Evolutionary conservation across 2,888 invertebrate species (phyloP).

Genomic region (Acanthosepion lycidas): DNA sequence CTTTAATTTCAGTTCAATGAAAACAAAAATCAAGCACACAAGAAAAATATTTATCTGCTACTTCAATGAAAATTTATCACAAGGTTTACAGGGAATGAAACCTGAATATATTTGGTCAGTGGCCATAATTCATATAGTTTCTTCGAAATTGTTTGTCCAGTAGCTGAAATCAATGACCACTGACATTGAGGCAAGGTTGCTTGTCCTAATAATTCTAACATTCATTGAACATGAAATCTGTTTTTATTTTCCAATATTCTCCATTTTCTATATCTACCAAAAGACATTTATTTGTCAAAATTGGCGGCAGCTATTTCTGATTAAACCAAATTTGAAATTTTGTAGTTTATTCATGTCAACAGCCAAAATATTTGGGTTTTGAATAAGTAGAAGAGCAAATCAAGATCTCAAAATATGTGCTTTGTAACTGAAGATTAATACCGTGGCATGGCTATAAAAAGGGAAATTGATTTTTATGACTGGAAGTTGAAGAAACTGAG

Average conservation of each 20-base stretch:
- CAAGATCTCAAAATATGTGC: no score
- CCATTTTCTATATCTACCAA: not conserved
- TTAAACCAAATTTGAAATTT: no score
- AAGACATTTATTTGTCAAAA: no score
- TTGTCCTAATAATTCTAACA: not conserved
- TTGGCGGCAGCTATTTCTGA: no score
- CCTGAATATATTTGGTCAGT: not conserved
- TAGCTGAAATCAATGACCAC: not conserved
- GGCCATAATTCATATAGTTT: not conserved
- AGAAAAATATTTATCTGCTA: not conserved
- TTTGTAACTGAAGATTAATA: no score
- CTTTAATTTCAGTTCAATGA: not conserved
- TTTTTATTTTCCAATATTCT: not conserved
- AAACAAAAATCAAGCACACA: not conserved
- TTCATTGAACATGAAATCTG: constrained; percentile 33
- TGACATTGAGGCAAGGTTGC: not conserved
- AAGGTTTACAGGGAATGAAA: not conserved
- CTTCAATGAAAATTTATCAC: not conserved
- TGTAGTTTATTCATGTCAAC: no score
- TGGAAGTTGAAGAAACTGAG: no score
- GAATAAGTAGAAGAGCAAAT: no score
- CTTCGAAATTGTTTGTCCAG: not conserved
- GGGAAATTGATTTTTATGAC: no score
- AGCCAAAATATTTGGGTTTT: no score
- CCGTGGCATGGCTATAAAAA: no score